phyloP scores from a whole-genome alignment of 1,140 invertebrate genomes.

The Cherax quadricarinatus region DNA sequence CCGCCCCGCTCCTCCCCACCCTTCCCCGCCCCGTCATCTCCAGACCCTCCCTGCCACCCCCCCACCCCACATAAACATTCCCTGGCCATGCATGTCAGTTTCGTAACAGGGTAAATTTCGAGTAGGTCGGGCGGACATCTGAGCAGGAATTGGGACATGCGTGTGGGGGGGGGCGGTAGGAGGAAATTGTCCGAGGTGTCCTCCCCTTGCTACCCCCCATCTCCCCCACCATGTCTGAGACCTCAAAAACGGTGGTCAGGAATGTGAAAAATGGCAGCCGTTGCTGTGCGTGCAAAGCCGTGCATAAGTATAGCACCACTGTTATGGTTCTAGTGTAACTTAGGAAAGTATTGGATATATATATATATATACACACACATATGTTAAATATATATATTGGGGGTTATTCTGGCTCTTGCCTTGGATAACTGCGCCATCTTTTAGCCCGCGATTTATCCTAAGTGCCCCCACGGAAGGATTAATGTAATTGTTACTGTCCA shows the following conservation, averaged over 20 bases:
- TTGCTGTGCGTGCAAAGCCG: neutral
- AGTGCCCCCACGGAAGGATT: constrained; percentile 56
- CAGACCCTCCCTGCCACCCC: neutral
- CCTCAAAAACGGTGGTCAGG: neutral
- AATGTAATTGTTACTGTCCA: constrained; percentile 70
- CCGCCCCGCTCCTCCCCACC: neutral
- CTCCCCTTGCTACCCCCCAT: neutral
- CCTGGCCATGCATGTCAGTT: constrained; percentile 41
- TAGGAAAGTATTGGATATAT: constrained; percentile 64
- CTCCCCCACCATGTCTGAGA: neutral
- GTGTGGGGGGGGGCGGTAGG: neutral
- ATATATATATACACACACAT: constrained; percentile 13
- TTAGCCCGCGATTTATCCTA: constrained; percentile 63
- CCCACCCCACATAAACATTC: constrained; percentile 58
- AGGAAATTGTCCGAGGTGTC: neutral
- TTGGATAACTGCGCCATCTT: constrained; percentile 52
- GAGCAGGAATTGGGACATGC: neutral
- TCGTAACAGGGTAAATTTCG: constrained; percentile 59
- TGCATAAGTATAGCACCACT: constrained; percentile 57
- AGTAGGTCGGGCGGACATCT: constrained; percentile 42
- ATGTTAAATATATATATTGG: neutral
- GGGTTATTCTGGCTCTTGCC: constrained; percentile 41
- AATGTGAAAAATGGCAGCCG: constrained; percentile 16
- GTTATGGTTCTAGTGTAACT: constrained; percentile 52
- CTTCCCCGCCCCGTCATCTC: too few species aligned